A percentile compares a stretch with the other conserved stretches of the same genome.
Evolutionary conservation across 2,888 invertebrate species (phyloP).

Genomic region (Buathra laborator): DNA sequence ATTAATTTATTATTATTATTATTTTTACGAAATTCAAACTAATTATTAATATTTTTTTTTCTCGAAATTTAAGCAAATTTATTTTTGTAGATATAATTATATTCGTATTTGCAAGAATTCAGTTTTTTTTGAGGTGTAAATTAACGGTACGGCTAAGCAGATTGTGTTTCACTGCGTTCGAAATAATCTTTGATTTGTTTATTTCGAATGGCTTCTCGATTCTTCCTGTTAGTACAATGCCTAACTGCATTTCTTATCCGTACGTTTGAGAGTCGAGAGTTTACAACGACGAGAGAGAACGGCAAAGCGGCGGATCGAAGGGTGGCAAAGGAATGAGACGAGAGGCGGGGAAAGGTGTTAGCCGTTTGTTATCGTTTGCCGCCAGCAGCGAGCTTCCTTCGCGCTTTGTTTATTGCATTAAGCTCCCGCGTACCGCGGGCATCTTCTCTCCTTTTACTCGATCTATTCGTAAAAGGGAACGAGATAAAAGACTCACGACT

Average conservation of each 20-base stretch:
- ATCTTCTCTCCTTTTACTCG: conserved; percentile 1
- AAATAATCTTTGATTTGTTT: conserved; percentile 5
- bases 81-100: too few species aligned
- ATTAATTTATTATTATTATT: too few species aligned
- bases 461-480: background rate
- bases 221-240: background rate
- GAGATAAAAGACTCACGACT: conserved; percentile 3
- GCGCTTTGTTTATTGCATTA: conserved; percentile 69
- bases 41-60: too few species aligned
- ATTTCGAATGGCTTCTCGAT: conserved; percentile 1
- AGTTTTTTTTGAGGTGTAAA: background rate
- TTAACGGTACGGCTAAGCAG: background rate
- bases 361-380: conserved; percentile 67
- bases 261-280: background rate
- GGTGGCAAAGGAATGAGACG: background rate
- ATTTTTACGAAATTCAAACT: too few species aligned
- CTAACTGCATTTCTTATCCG: conserved; percentile 15
- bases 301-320: background rate
- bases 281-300: background rate
- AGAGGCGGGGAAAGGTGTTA: conserved; percentile 16
- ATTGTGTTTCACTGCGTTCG: background rate
- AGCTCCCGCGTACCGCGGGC: conserved; percentile 31
- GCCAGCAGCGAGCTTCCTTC: conserved; percentile 50
- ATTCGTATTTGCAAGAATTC: too few species aligned
- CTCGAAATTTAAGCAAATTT: background rate